These are phyloP conservation scores for Selenia dentaria DNA, from an alignment of 2,888 invertebrate genomes.

Conservation along the genomic window DNA sequence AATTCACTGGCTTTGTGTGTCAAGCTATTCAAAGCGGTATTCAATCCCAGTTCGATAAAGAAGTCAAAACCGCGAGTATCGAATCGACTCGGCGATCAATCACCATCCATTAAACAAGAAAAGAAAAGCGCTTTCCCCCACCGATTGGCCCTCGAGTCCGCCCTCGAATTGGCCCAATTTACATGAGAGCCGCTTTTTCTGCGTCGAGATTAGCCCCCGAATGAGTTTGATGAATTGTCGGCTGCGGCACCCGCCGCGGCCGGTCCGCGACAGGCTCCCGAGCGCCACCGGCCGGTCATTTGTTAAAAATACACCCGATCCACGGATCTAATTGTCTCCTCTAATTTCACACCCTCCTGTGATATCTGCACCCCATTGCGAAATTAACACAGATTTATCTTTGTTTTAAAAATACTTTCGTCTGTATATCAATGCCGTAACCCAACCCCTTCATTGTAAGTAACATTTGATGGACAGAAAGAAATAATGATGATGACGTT, in stretches of 20 bases:
- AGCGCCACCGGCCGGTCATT: slow-evolving; percentile 70
- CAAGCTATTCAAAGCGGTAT: slow-evolving; percentile 46
- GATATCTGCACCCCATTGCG: slow-evolving; percentile 67
- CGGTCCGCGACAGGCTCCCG: slow-evolving; percentile 28
- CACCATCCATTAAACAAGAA: slow-evolving; percentile 84
- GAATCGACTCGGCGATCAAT: slow-evolving; percentile 78
- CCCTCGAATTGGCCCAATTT: slow-evolving; percentile 83
- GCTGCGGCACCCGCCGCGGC: slow-evolving; percentile 52
- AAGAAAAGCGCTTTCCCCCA: slow-evolving; percentile 83
- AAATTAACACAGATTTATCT: slow-evolving; percentile 62
- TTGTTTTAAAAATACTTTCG: slow-evolving; percentile 37
- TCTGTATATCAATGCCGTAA: slow-evolving; percentile 1
- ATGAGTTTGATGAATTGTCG: slow-evolving; percentile 84
- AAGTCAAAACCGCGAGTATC: slow-evolving; percentile 82
- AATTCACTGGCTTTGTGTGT: slow-evolving; percentile 28
- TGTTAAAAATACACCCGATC: slow-evolving; percentile 85
- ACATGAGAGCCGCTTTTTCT: slow-evolving; percentile 85
- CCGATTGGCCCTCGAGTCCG: slow-evolving; percentile 82
- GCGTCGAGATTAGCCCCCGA: slow-evolving; percentile 83
- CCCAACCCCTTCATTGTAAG: slow-evolving; percentile 11
- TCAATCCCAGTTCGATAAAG: slow-evolving; percentile 67
- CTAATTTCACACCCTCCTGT: slow-evolving; percentile 81
- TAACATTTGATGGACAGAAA: slow-evolving; percentile 15
- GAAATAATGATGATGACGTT: slow-evolving; percentile 15
- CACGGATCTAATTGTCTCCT: slow-evolving; percentile 83